Percentiles rank a stretch among this genome's conserved stretches.
Evolutionary conservation across 2,113 vertebrate species (phyloP).

Genomic region (Ailuropoda melanoleuca): DNA sequence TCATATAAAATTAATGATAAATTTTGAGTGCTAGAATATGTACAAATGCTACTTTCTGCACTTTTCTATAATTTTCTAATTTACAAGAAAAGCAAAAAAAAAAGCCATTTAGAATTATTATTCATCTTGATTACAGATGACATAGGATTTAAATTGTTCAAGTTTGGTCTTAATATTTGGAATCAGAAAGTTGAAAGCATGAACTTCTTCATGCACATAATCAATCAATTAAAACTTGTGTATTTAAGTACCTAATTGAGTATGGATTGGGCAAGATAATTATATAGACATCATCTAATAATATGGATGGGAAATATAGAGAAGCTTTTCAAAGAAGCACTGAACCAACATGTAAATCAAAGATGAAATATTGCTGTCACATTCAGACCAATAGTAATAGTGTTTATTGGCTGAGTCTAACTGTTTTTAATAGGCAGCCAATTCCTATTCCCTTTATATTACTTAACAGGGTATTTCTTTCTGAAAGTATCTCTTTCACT

Average conservation of each 20-base stretch:
- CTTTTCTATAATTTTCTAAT: background rate
- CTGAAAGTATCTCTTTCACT: background rate
- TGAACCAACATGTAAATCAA: background rate
- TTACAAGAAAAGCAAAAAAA: background rate
- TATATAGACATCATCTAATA: background rate
- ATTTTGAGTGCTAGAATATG: background rate
- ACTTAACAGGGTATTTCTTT: background rate
- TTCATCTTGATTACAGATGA: background rate
- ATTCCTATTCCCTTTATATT: background rate
- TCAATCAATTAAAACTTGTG: background rate
- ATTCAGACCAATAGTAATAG: background rate
- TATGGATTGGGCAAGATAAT: background rate
- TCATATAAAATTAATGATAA: background rate
- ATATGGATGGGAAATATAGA: background rate
- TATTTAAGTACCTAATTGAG: slow-evolving; percentile 5
- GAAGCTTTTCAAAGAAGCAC: background rate
- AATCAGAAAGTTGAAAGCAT: background rate
- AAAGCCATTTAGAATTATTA: background rate
- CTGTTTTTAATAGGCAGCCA: background rate
- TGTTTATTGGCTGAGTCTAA: background rate
- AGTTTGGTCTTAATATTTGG: slow-evolving; percentile 14
- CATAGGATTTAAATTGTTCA: background rate
- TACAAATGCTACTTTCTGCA: background rate
- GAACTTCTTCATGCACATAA: background rate
- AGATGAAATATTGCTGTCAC: background rate